Base-by-base conservation (phyloP, 2,888 invertebrate genomes). In the Dyspetes luteomarginatus region DNA sequence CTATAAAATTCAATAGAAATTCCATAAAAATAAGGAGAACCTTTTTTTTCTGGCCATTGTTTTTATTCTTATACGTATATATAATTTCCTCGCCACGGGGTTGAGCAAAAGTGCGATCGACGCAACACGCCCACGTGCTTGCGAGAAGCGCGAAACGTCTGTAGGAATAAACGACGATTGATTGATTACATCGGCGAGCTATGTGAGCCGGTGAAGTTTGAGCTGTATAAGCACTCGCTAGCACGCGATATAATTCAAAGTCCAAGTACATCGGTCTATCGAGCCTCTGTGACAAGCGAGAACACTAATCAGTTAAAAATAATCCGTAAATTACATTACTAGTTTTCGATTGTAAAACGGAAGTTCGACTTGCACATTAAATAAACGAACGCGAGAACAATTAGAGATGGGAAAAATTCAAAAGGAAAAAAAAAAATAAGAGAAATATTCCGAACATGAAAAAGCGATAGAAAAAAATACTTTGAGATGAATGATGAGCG, bases 141-240 rank as follows among this genome's bases (percentile, higher is more conserved):
- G 15, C 41, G 74, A 65, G 79, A 69, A 74, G 69, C 56, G 56
- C 79, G 64, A 19, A 64, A 71, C 64, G 26, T 48, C 36, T 56
- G 43, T 48, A 62, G 55, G 55, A 73, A 65, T 55, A 50, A 48
- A 52, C 65, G 81, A 76, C 75, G 81, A 84, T 82, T 83, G 83
- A 84, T 83, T 80, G 84, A 80, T 83, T 75, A 15, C 77, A 76
- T 81, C 75, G 80, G 80, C 79, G 58, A 17, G 71, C 62, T 28
- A 52, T 55, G 69, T 56, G 71, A 75, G 71, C 74, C 74, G 62
- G 56, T 60, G 30, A 56, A 58, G 15, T 15, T 56, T 26, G 43
- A 50, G 19, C 15, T 48, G 22, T 50, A 43, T 17, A 7, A 30
- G 36, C 36, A 52, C 65, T 17, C 12, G n/a, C 43, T 9, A 15